These are phyloP conservation scores for zebrafish (Danio rerio) DNA, from an alignment of 2,113 vertebrate species.

Conservation along the genomic window GRCz12tu NC_133192.1:17157501-17158000, in stretches of 20 bases:
- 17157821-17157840: not conserved
- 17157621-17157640: not conserved
- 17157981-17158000: not conserved
- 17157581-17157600: conserved; percentile 14
- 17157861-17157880: not conserved
- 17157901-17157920: not conserved
- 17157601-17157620: conserved; percentile 39
- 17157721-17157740: not conserved
- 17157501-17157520: conserved; percentile 57
- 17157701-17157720: not conserved
- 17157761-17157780: conserved; percentile 39
- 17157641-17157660: not conserved
- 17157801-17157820: conserved; percentile 2
- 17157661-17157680: not conserved
- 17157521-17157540: too few relatives aligned
- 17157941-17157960: not conserved
- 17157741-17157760: not conserved
- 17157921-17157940: not conserved
- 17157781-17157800: not conserved
- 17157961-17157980: not conserved
- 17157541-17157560: not conserved
- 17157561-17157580: not conserved
- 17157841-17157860: not conserved
- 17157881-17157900: not conserved
- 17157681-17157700: conserved; percentile 11